Evolutionary conservation across 2,113 vertebrate genomes (phyloP), one percentile per base, ranked within the genome.

Genomic region (Syrrhaptes paradoxus): DNA sequence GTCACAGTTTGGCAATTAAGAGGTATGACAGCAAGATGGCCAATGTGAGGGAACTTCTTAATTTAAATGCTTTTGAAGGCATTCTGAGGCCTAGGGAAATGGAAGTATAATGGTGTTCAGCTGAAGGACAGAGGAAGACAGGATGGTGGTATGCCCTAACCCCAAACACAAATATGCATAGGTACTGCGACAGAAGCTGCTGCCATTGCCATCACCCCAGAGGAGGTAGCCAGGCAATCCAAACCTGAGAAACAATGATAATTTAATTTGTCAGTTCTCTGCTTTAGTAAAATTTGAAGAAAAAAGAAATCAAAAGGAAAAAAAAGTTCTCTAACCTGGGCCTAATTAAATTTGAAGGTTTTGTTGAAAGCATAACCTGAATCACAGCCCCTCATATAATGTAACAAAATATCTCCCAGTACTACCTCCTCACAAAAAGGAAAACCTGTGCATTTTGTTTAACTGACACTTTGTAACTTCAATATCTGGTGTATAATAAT

Each of bases 101-200:
- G 24, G 36, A 68, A 67, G 7, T n/a, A 51, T 20, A 59, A 57
- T 13, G 32, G 72, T 5, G 38, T 13, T 6, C 34, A 68, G 34
- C 11, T 38, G 63, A 78, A 85, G 20, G 38, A 89, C 3, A 11
- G 48, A 86, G 26, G 45, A 72, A 51, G 28, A 41, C 3, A 51
- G 74, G 43, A 72, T 12, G 38, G 71, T 8, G 10, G 41, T 7
- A 28, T 16, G 41, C 17, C 46, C 76, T 43, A 48, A 51, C 32
- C 38, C 71, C 17, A 13, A 51, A 51, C 38, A 26, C 0, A 0
- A 9, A 22, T 13, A 3, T 14, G 41, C 7, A 36, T 13, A 57
- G 9, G 10, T 14, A 26, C 20, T 29, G 59, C 0, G 0, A 21
- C 0, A 45, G n/a, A 81, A 54, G 54, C 34, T 89, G 54, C 34